phyloP scores from a whole-genome alignment of 2,113 vertebrate genomes.

The Trematomus loennbergii region DNA sequence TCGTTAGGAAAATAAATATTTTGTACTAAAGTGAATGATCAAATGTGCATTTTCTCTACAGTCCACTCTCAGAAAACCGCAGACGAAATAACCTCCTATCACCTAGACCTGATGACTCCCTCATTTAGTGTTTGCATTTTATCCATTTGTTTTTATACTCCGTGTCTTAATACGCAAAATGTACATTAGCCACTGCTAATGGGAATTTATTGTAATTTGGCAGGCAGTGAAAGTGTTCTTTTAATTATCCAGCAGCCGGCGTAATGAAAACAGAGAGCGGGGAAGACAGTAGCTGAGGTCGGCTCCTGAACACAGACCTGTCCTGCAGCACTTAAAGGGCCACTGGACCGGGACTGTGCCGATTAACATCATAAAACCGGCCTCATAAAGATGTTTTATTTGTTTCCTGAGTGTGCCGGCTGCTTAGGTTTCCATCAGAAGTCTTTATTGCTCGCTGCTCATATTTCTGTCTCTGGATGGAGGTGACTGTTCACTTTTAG shows the following conservation, averaged over 20 bases:
- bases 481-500: conserved; percentile 64
- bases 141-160: conserved; percentile 32
- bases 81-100: background rate
- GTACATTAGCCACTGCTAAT: conserved; percentile 30
- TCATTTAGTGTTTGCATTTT: background rate
- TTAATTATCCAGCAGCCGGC: conserved; percentile 34
- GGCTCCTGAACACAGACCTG: conserved; percentile 49
- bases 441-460: conserved; percentile 66
- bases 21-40: background rate
- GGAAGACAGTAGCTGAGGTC: conserved; percentile 57
- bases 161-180: conserved; percentile 19
- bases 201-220: conserved; percentile 57
- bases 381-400: conserved; percentile 81
- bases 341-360: conserved; percentile 59
- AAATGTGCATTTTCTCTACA: conserved; percentile 10
- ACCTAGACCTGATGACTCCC: background rate
- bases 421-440: conserved; percentile 75
- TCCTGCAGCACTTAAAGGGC: conserved; percentile 73
- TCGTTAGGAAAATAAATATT: background rate
- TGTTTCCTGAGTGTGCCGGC: conserved; percentile 76
- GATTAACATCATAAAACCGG: conserved; percentile 76
- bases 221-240: conserved; percentile 37
- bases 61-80: background rate
- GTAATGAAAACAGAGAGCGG: conserved; percentile 53
- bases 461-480: conserved; percentile 71